phyloP scores from a whole-genome alignment of 2,797 vertebrate genomes.

The Myotis myotis region DNA sequence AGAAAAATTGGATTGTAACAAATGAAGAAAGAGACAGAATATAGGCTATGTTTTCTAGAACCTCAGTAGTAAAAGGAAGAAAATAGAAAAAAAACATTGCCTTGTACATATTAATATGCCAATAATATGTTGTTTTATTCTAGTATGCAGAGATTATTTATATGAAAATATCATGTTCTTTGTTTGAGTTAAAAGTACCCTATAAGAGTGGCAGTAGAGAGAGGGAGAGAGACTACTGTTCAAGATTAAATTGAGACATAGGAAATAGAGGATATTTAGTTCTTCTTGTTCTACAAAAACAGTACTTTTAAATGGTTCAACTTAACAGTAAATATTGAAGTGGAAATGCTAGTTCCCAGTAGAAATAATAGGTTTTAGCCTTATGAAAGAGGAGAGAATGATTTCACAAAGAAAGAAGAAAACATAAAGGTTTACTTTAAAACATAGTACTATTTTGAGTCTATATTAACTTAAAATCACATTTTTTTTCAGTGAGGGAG shows the following conservation, averaged over 20 bases:
- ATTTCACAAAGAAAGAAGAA: not conserved
- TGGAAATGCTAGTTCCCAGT: not conserved
- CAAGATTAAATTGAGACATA: not conserved
- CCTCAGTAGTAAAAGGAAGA: not conserved
- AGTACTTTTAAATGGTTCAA: not conserved
- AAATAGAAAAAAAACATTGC: not conserved
- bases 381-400: not conserved
- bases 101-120: not conserved
- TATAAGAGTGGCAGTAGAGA: not conserved
- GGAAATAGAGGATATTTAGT: not conserved
- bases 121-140: not conserved
- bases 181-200: not conserved
- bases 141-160: not conserved
- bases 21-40: not conserved
- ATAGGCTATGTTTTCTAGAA: not conserved
- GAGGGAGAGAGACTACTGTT: not conserved
- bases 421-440: not conserved
- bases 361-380: not conserved
- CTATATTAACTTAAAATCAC: not conserved
- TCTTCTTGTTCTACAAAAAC: not conserved
- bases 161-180: not conserved
- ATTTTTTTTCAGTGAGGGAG: not conserved
- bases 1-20: not conserved
- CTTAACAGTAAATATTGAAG: not conserved
- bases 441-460: not conserved